These are phyloP conservation scores for Plecotus auritus DNA, from an alignment of 2,113 vertebrate species.

Conservation along the genomic window DNA sequence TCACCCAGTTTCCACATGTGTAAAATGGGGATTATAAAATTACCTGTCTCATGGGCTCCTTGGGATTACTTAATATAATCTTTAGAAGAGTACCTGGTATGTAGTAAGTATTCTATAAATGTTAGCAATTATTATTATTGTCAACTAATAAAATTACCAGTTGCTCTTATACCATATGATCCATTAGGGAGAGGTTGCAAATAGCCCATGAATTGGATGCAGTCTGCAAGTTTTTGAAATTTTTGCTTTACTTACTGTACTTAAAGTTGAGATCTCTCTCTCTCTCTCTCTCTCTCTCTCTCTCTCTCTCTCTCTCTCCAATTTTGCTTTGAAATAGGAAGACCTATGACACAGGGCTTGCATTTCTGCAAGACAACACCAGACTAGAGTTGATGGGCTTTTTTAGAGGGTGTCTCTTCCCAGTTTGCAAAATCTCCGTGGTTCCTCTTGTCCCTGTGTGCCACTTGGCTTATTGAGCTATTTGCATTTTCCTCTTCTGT, in stretches of 20 bases:
- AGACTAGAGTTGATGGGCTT: background rate
- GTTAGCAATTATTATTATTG: constrained; percentile 44
- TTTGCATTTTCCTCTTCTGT: background rate
- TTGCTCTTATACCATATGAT: background rate
- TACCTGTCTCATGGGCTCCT: background rate
- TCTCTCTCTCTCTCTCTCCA: background rate
- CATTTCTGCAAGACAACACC: background rate
- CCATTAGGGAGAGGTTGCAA: background rate
- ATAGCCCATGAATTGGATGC: background rate
- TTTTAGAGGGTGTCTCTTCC: background rate
- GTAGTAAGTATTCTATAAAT: constrained; percentile 16
- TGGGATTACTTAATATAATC: background rate
- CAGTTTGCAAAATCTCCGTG: background rate
- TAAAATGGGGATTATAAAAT: constrained; percentile 1
- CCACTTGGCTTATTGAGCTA: background rate
- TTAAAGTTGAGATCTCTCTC: background rate
- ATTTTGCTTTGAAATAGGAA: background rate
- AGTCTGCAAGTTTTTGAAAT: background rate
- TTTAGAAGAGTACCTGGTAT: background rate
- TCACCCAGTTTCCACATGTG: background rate
- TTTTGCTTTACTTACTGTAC: background rate
- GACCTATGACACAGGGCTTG: background rate
- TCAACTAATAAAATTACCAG: constrained; percentile 25
- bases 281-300: background rate
- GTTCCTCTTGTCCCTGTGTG: fast-evolving